A percentile compares a stretch with the other conserved stretches of the same genome.
phyloP scores from a whole-genome alignment of 2,888 invertebrate genomes.

The Eupithecia pulchellata region DNA sequence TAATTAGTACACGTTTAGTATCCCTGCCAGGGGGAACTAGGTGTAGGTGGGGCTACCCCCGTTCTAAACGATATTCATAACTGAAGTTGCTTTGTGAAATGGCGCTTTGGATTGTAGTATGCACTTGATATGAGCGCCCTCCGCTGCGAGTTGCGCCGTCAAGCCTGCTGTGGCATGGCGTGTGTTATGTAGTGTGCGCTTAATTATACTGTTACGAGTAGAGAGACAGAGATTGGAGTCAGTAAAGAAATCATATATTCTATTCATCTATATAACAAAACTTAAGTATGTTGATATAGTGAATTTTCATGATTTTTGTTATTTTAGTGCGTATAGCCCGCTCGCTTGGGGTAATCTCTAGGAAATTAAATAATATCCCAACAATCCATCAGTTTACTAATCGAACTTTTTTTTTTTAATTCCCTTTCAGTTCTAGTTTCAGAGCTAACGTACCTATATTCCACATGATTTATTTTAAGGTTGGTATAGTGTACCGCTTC shows the following conservation, averaged over 20 bases:
- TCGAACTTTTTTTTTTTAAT: background rate
- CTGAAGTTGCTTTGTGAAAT: constrained; percentile 7
- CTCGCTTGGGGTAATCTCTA: too few species aligned
- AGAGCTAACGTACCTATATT: background rate
- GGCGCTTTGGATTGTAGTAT: background rate
- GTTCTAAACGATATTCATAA: constrained; percentile 7
- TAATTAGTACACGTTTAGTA: constrained; percentile 16
- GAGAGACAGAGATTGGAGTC: background rate
- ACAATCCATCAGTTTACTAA: too few species aligned
- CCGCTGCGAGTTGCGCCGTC: background rate
- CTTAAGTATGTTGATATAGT: background rate
- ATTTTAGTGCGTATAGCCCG: too few species aligned
- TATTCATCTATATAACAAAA: too few species aligned
- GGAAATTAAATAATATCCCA: too few species aligned
- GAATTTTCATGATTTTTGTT: too few species aligned
- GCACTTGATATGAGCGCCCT: background rate
- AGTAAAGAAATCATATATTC: background rate
- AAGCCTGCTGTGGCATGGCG: background rate
- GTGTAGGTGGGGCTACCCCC: background rate
- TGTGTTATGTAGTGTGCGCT: background rate
- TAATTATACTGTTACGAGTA: background rate
- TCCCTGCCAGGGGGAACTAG: background rate
- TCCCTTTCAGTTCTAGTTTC: background rate
- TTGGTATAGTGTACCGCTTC: background rate
- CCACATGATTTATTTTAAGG: background rate